phyloP scores from a whole-genome alignment of 2,888 invertebrate species.

The Hedya salicella region DNA sequence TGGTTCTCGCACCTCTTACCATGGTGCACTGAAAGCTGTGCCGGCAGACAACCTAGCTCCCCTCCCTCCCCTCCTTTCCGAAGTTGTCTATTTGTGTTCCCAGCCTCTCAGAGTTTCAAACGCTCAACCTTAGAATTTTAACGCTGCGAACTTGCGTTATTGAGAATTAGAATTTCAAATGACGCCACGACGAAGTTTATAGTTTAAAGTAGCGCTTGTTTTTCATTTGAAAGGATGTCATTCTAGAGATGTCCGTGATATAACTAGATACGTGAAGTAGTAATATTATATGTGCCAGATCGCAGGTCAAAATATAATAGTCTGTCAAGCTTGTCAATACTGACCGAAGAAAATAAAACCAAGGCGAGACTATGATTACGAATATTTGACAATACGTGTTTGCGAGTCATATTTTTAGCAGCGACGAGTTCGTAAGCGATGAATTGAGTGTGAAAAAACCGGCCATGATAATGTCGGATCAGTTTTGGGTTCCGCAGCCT shows the following conservation, averaged over 20 bases:
- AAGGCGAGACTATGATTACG: too few relatives aligned
- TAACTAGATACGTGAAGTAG: background rate
- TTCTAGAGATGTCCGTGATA: background rate
- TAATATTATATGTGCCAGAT: too few relatives aligned
- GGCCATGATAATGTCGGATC: too few relatives aligned
- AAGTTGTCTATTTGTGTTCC: slow-evolving; percentile 39
- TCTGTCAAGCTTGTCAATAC: too few relatives aligned
- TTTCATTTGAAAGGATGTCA: background rate
- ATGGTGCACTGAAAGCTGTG: background rate
- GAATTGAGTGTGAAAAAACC: too few relatives aligned
- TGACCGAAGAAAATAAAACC: too few relatives aligned
- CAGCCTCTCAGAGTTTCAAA: slow-evolving; percentile 44
- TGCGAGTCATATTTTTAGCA: too few relatives aligned
- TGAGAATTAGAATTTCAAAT: slow-evolving; percentile 69
- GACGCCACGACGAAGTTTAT: slow-evolving; percentile 29
- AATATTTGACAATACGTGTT: too few relatives aligned
- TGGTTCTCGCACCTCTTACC: background rate
- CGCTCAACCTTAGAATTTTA: slow-evolving; percentile 51
- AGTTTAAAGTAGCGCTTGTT: slow-evolving; percentile 16
- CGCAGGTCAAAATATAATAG: too few relatives aligned
- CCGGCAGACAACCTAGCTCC: slow-evolving; percentile 18
- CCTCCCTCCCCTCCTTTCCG: slow-evolving; percentile 28
- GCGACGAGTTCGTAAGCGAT: too few relatives aligned
- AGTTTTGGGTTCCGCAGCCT: too few relatives aligned
- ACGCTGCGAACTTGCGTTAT: slow-evolving; percentile 58